phyloP scores from a whole-genome alignment of 1,140 invertebrate species.

The Hypothenemus hampei region DNA sequence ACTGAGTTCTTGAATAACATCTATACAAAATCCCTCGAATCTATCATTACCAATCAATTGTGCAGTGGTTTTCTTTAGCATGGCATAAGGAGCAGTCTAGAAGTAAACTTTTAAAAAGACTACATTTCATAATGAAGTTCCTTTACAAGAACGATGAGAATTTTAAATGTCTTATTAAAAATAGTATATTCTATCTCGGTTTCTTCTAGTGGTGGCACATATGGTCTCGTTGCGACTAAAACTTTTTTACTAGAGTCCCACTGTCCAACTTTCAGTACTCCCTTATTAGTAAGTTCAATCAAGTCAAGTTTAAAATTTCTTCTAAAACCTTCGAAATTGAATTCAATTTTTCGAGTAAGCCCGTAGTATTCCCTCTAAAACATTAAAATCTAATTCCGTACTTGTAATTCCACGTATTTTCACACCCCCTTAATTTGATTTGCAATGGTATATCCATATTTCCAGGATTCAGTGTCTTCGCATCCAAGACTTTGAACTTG shows the following conservation, averaged over 20 bases:
- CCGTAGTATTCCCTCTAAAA: conserved; percentile 56
- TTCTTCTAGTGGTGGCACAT: conserved; percentile 40
- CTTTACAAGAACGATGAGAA: conserved; percentile 79
- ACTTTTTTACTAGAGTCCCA: conserved; percentile 60
- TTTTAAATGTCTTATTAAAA: conserved; percentile 77
- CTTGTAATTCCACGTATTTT: neutral
- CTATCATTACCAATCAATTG: conserved; percentile 73
- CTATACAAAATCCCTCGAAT: conserved; percentile 77
- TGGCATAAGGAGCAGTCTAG: conserved; percentile 66
- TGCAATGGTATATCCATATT: conserved; percentile 73
- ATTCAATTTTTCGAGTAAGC: conserved; percentile 75
- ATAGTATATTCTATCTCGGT: conserved; percentile 51
- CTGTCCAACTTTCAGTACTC: conserved; percentile 64
- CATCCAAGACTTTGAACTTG: conserved; percentile 56
- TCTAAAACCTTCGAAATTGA: conserved; percentile 78
- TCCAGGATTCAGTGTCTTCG: conserved; percentile 67
- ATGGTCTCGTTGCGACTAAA: conserved; percentile 47
- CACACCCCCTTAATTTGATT: conserved; percentile 84
- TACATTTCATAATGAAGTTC: neutral
- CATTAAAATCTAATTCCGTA: neutral
- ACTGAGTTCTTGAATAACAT: conserved; percentile 72
- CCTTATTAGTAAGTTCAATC: conserved; percentile 63
- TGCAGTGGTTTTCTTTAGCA: conserved; percentile 70
- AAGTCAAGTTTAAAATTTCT: conserved; percentile 76
- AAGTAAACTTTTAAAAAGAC: neutral